These are phyloP conservation scores for Drosophila teissieri DNA, from an alignment of 1,140 invertebrate species.

Conservation along the genomic window DNA sequence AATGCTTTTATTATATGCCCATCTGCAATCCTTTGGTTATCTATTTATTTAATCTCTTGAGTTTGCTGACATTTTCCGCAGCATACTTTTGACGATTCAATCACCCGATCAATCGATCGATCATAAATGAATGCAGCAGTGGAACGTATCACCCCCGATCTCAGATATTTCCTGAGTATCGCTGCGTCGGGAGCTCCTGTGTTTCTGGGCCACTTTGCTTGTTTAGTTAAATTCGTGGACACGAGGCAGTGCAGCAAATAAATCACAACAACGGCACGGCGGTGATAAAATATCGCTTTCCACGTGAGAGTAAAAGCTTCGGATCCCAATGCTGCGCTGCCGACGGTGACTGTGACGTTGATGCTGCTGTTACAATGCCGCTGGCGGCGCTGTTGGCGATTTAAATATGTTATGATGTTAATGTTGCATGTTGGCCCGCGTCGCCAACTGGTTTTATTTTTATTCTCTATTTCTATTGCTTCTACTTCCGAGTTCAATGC, in stretches of 20 bases:
- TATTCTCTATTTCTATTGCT: slow-evolving; percentile 80
- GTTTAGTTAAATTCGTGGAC: slow-evolving; percentile 79
- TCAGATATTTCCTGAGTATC: slow-evolving; percentile 22
- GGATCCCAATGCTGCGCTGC: slow-evolving; percentile 11
- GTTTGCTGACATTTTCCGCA: neutral
- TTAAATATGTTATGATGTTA: slow-evolving; percentile 80
- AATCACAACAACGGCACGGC: slow-evolving; percentile 38
- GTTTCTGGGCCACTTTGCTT: slow-evolving; percentile 54
- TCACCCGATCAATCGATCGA: neutral
- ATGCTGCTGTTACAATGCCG: slow-evolving; percentile 22
- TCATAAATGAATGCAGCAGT: slow-evolving; percentile 2
- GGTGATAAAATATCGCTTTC: slow-evolving; percentile 59
- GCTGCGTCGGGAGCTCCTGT: slow-evolving; percentile 28
- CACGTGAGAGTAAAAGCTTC: slow-evolving; percentile 78
- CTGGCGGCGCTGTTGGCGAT: slow-evolving; percentile 48
- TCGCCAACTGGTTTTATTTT: slow-evolving; percentile 69
- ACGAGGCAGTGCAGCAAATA: slow-evolving; percentile 61
- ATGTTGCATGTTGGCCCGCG: slow-evolving; percentile 58
- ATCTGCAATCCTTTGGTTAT: neutral
- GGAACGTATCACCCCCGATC: neutral
- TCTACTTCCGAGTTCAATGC: slow-evolving; percentile 81
- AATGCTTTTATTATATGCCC: too few relatives aligned
- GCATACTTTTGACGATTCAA: slow-evolving; percentile 5
- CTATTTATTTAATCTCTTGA: neutral
- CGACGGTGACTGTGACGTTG: slow-evolving; percentile 5